Evolutionary conservation across 2,888 invertebrate species (phyloP), one percentile per base, ranked within the genome.

Genomic region (Polyommatus iphigenia): DNA sequence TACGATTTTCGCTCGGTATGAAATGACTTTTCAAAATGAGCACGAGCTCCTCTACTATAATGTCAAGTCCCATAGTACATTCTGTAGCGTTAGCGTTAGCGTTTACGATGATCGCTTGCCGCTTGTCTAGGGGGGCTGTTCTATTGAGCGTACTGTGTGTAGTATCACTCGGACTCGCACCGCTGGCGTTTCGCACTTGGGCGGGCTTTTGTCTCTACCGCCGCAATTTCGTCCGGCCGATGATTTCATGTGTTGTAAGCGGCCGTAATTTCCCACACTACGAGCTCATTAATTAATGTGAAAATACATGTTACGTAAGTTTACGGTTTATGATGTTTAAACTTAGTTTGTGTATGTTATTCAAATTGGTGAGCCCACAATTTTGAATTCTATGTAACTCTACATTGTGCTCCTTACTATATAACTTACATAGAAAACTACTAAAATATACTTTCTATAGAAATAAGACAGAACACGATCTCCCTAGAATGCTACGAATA

Each of bases 121-220:
- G n/a, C n/a, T n/a, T n/a, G n/a, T n/a, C n/a, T n/a, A n/a, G n/a
- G n/a, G n/a, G n/a, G n/a, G n/a, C n/a, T n/a, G n/a, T 59, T 20
- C 59, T 71, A 54, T 71, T 71, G 54, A 32, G 29, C 15, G 71
- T 20, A 46, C 18, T 29, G 71, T 77, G 15, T 50, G 18, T 54
- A 54, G 54, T 54, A 59, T 24, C 24, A 24, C 24, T 62, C 13
- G 62, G 24, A 62, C 13, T 24, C 62, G 77, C 71, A 77, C 71
- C 71, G 71, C 71, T 54, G 54, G 13, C 77, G 54, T 32, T 71
- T 54, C 57, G 67, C 50, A 73, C 71, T 50, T 15, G 54, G 71
- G 15, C 59, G 62, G 41, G 76, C 36, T 76, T 76, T 76, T 41
- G 36, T 77, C 13, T 77, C 67, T 24, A 67, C 46, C 50, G 32